These are phyloP conservation scores for Drosophila pseudoobscura DNA, from an alignment of 1,140 invertebrate species.

Conservation along the genomic window DNA sequence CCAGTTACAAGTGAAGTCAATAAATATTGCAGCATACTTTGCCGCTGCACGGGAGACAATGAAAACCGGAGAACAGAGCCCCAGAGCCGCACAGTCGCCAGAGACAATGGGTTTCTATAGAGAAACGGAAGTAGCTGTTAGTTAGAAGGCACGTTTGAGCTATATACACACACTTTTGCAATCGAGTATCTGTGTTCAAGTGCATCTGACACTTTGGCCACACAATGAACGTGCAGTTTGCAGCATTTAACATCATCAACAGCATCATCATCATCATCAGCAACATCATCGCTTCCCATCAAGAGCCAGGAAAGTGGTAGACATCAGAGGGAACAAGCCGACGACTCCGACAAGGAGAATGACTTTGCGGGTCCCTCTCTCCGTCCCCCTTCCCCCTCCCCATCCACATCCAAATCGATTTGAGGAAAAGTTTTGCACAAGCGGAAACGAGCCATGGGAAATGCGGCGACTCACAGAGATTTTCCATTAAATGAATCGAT, in stretches of 20 bases:
- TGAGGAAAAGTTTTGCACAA: constrained; percentile 61
- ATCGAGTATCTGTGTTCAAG: constrained; percentile 14
- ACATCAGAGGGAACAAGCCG: constrained; percentile 36
- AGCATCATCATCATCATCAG: constrained; percentile 39
- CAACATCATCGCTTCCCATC: background rate
- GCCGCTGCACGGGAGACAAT: constrained; percentile 24
- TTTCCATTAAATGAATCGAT: constrained; percentile 69
- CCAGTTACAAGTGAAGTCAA: constrained; percentile 47
- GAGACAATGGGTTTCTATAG: constrained; percentile 34
- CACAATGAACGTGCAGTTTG: constrained; percentile 70
- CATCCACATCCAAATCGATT: constrained; percentile 33
- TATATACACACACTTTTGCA: constrained; percentile 27
- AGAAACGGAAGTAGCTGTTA: constrained; percentile 67
- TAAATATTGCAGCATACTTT: constrained; percentile 74
- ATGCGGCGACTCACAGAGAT: constrained; percentile 41
- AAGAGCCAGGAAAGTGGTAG: constrained; percentile 25
- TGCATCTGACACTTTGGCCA: constrained; percentile 61
- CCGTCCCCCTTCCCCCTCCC: background rate
- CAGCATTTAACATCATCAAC: constrained; percentile 42
- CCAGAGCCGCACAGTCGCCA: no score
- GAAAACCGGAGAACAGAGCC: constrained; percentile 1
- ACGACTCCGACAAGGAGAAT: constrained; percentile 22
- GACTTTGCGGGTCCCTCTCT: constrained; percentile 31
- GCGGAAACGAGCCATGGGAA: constrained; percentile 65
- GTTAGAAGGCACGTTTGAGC: constrained; percentile 58